Base-by-base conservation (phyloP, 2,113 vertebrate genomes). In the Daphoenositta chrysoptera region DNA sequence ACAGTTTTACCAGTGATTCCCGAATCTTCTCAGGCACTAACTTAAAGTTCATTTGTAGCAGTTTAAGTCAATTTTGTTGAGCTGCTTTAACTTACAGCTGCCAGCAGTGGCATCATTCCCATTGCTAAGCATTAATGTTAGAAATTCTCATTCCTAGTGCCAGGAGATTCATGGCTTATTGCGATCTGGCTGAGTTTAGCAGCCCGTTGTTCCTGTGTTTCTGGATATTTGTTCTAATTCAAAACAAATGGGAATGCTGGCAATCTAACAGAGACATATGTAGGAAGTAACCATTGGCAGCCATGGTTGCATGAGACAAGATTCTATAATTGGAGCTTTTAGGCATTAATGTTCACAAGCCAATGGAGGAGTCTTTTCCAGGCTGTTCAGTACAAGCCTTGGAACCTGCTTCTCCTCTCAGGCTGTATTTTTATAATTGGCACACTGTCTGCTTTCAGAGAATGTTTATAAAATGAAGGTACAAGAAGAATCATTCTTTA, bases 181-280 rank as follows among this genome's bases (percentile, higher is more conserved):
- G 77, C 5, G 0, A 26, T 88, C 83, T 96, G 94, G 92, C 95
- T 89, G 93, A 75, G 77, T 87, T 95, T 78, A 92, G 86, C 61
- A 92, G 83, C 53, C 83, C 82, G 90, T 90, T 96, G 88, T 95
- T 93, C 90, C 80, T 78, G 27, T 60, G 61, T 94, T 95, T 95
- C 89, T 0, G 3, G 83, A 58, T 90, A 88, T 92, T 96, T 69
- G 45, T 87, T 93, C 83, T 92, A 96, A 96, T 89, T 93, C 69
- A 92, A 93, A 94, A 89, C 83, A 94, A 97, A 94, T 76, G 91
- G 88, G 45, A 91, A 82, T 84, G 65, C 53, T 96, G 92, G 92
- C 90, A 94, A 18, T 37, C 30, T 70, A 57, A 71, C 0, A 0
- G 90, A 70, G 79, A 47, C 73, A 72, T 90, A 80, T 93, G 86